These are phyloP conservation scores for Drosophila vallismaia DNA, from an alignment of 2,888 invertebrate species.

Conservation along the genomic window DNA sequence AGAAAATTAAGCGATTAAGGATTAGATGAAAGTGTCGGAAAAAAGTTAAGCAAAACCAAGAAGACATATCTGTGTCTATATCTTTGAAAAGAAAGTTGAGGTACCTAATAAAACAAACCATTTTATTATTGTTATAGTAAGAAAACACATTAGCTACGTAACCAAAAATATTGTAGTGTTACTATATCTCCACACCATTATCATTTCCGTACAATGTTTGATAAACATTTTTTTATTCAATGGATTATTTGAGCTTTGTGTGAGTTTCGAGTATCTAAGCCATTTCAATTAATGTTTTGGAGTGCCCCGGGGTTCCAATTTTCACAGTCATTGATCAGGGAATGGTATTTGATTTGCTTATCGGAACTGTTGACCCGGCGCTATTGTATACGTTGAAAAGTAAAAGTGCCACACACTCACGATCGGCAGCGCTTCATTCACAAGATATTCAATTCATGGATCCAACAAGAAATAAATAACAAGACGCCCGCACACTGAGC, in stretches of 20 bases:
- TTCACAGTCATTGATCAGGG: constrained; percentile 41
- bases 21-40: neutral
- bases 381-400: constrained; percentile 51
- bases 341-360: constrained; percentile 30
- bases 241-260: neutral
- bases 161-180: neutral
- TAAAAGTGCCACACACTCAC: constrained; percentile 65
- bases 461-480: constrained; percentile 51
- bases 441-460: constrained; percentile 62
- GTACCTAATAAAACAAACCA: neutral
- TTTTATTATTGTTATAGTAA: neutral
- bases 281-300: constrained; percentile 26
- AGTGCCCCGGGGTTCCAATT: constrained; percentile 34
- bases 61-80: neutral
- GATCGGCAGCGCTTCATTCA: constrained; percentile 63
- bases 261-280: neutral
- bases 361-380: constrained; percentile 30
- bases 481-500: constrained; percentile 62
- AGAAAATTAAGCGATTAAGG: neutral
- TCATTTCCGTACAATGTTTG: neutral
- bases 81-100: neutral
- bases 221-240: neutral
- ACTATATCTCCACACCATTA: neutral
- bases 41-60: neutral
- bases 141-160: neutral